A percentile compares a stretch with the other conserved stretches of the same genome.
Conservation (phyloP, 2,113 vertebrate species). For the Jaculus jaculus region DNA sequence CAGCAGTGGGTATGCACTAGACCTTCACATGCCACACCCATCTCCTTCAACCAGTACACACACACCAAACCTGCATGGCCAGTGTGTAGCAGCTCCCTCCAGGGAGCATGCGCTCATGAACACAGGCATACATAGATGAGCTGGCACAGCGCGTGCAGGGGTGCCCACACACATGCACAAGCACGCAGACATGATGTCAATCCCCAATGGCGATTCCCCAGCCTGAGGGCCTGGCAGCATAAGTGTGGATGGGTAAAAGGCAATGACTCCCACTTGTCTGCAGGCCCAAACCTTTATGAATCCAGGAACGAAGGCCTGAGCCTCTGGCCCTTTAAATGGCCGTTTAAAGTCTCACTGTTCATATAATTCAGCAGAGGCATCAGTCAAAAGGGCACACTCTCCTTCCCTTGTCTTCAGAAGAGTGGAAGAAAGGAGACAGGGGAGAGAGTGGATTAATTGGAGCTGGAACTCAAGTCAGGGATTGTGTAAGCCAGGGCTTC, state of each 20-base stretch:
- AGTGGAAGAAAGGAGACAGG: conserved; percentile 65
- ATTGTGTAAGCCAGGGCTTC: conserved; percentile 60
- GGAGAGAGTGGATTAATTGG: conserved; percentile 78
- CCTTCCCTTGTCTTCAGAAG: conserved; percentile 79
- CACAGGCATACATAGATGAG: fast-evolving
- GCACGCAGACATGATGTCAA: not conserved
- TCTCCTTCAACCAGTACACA: not conserved
- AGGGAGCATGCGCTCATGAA: too few species aligned
- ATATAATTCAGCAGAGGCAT: conserved; percentile 83
- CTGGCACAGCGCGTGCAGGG: not conserved
- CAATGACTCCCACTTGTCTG: conserved; percentile 8
- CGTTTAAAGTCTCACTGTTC: conserved; percentile 82
- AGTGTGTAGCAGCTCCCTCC: not conserved
- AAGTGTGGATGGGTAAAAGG: not conserved
- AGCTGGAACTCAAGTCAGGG: conserved; percentile 64
- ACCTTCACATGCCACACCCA: not conserved
- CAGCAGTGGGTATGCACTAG: not conserved
- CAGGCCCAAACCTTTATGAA: conserved; percentile 55
- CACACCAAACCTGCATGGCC: not conserved
- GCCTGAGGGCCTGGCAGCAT: not conserved
- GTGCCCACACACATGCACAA: fast-evolving
- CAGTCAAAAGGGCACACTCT: conserved; percentile 81
- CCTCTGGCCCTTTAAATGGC: conserved; percentile 85
- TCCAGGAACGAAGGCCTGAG: conserved; percentile 67
- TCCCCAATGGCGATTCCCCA: not conserved